phyloP scores from a whole-genome alignment of 2,888 invertebrate genomes.

The Dioctria linearis region DNA sequence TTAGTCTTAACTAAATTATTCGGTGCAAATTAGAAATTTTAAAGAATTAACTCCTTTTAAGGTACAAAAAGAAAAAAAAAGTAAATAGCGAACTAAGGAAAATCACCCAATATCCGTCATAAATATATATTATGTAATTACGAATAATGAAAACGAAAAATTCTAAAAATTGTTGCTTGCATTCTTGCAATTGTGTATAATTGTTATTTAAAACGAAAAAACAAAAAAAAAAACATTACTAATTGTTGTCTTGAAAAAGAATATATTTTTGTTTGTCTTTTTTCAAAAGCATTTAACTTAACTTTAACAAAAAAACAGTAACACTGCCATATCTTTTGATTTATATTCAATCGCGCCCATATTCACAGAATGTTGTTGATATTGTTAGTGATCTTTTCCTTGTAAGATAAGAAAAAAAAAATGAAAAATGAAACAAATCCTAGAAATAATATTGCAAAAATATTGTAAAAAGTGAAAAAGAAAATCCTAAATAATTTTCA shows the following conservation, averaged over 20 bases:
- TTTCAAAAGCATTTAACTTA: neutral
- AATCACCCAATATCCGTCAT: constrained; percentile 14
- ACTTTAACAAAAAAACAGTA: constrained; percentile 32
- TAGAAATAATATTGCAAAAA: neutral
- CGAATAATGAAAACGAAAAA: constrained; percentile 16
- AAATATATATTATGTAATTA: constrained; percentile 12
- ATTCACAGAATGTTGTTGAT: constrained; percentile 25
- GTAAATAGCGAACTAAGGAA: constrained; percentile 10
- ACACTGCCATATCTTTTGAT: constrained; percentile 49
- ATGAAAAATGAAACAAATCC: neutral
- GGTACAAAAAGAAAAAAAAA: constrained; percentile 2
- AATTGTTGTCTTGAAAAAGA: constrained; percentile 18
- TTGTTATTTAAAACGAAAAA: constrained; percentile 23
- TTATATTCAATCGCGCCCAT: neutral
- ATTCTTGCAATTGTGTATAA: neutral
- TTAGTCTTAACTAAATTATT: constrained; percentile 6
- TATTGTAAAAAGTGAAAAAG: constrained; percentile 21
- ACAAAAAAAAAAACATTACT: neutral
- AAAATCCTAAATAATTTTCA: constrained; percentile 30
- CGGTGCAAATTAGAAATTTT: constrained; percentile 12
- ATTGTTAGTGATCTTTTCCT: constrained; percentile 29
- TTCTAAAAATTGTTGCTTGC: constrained; percentile 34
- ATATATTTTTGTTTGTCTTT: constrained; percentile 23
- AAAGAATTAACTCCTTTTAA: constrained; percentile 28
- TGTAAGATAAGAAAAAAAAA: constrained; percentile 8